Evolutionary conservation across 2,797 vertebrate genomes (phyloP).

Genomic region (Periparus ater): DNA sequence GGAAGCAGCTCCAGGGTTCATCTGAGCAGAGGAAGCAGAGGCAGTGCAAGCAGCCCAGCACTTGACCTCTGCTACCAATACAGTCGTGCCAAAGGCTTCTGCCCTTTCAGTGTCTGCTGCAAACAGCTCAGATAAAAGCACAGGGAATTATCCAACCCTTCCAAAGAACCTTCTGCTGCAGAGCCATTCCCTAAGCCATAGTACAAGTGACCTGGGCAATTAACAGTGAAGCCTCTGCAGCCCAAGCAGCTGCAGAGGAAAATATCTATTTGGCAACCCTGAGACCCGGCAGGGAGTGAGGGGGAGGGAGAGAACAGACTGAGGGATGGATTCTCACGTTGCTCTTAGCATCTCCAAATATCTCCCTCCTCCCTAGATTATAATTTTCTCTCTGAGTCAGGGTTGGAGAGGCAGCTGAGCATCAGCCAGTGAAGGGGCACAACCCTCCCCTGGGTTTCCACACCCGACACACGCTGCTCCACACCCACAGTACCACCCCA

Average conservation of each 20-base stretch:
- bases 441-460: not conserved
- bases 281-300: not conserved
- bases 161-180: not conserved
- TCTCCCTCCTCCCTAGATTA: not conserved
- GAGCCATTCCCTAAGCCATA: not conserved
- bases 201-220: not conserved
- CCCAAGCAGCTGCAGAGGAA: not conserved
- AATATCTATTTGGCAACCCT: not conserved
- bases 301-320: not conserved
- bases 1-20: not conserved
- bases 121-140: not conserved
- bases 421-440: not conserved
- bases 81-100: not conserved
- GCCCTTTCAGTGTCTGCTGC: not conserved
- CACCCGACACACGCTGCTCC: not conserved
- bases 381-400: not conserved
- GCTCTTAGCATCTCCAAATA: not conserved
- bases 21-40: conserved; percentile 22
- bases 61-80: conserved; percentile 10
- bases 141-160: not conserved
- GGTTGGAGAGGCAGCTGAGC: not conserved
- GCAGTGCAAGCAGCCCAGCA: not conserved
- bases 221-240: not conserved
- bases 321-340: not conserved
- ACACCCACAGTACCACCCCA: not conserved